Percentiles rank a stretch among this genome's conserved stretches.
phyloP scores from a whole-genome alignment of 2,113 vertebrate species.

The Perca schrenkii region DNA sequence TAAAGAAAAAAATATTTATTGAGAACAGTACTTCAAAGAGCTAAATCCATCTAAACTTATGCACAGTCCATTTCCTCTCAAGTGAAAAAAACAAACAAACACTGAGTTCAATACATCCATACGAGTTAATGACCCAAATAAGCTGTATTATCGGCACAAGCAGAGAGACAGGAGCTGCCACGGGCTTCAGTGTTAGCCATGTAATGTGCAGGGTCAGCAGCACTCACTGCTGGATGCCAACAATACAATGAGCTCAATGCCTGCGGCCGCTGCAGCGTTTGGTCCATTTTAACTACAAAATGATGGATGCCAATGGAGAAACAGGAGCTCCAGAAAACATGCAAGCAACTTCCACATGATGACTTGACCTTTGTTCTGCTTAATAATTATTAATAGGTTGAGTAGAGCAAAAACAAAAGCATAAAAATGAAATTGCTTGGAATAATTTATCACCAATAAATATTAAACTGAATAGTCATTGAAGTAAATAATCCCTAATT shows the following conservation, averaged over 20 bases:
- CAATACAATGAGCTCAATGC: conserved; percentile 70
- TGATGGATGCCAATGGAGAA: conserved; percentile 16
- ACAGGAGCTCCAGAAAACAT: conserved; percentile 1
- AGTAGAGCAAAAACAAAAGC: neutral
- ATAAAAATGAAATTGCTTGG: neutral
- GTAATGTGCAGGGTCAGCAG: conserved; percentile 82
- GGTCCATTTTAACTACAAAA: conserved; percentile 41
- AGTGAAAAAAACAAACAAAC: neutral
- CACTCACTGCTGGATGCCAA: conserved; percentile 64
- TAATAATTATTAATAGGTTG: neutral
- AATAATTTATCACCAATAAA: neutral
- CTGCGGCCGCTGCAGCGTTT: conserved; percentile 66
- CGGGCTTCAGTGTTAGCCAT: conserved; percentile 30
- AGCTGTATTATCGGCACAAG: conserved; percentile 51
- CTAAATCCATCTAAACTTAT: neutral
- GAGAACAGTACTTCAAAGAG: conserved; percentile 7
- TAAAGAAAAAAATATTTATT: neutral
- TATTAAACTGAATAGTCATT: neutral
- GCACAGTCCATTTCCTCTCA: conserved; percentile 15
- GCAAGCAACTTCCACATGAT: neutral
- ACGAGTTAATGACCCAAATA: conserved; percentile 56
- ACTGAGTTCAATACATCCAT: conserved; percentile 29
- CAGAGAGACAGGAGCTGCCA: conserved; percentile 51
- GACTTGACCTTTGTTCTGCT: neutral
- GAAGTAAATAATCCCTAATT: neutral